phyloP scores from a whole-genome alignment of 2,888 invertebrate species.

The Cosmorhoe ocellata region DNA sequence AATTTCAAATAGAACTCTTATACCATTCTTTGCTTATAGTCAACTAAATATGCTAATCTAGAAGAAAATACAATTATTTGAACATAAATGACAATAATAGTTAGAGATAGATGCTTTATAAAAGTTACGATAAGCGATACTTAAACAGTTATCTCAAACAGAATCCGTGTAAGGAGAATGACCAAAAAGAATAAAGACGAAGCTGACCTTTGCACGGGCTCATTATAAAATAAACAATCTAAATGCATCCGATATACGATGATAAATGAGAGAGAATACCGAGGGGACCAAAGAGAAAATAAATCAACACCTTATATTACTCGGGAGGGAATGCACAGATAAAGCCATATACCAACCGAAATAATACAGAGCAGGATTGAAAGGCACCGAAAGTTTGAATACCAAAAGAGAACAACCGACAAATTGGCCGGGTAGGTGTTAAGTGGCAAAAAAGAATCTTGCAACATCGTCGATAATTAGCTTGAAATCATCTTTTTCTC shows the following conservation, averaged over 20 bases:
- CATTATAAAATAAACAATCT: slow-evolving; percentile 58
- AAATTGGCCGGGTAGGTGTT: slow-evolving; percentile 68
- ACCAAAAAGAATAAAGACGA: slow-evolving; percentile 30
- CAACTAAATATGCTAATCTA: too few species aligned
- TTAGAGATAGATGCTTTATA: not conserved
- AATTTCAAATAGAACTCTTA: too few species aligned
- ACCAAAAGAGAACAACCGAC: slow-evolving; percentile 58
- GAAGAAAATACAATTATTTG: too few species aligned
- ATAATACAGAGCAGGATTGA: slow-evolving; percentile 34
- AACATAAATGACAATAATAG: too few species aligned
- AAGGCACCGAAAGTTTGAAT: slow-evolving; percentile 45
- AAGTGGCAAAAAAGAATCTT: slow-evolving; percentile 66
- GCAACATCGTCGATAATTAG: slow-evolving; percentile 73
- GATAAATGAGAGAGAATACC: slow-evolving; percentile 50
- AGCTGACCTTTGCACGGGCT: slow-evolving; percentile 41
- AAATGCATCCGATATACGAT: slow-evolving; percentile 53
- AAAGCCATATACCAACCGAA: slow-evolving; percentile 33
- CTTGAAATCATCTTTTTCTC: slow-evolving; percentile 76
- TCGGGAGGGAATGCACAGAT: slow-evolving; percentile 34
- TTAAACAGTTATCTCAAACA: slow-evolving; percentile 31
- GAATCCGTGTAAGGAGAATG: slow-evolving; percentile 32
- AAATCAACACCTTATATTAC: slow-evolving; percentile 44
- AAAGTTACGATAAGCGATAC: slow-evolving; percentile 24
- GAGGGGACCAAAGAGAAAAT: slow-evolving; percentile 41
- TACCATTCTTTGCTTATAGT: too few species aligned